phyloP scores from a whole-genome alignment of 1,140 invertebrate species.

The Brachionus rubens region DNA sequence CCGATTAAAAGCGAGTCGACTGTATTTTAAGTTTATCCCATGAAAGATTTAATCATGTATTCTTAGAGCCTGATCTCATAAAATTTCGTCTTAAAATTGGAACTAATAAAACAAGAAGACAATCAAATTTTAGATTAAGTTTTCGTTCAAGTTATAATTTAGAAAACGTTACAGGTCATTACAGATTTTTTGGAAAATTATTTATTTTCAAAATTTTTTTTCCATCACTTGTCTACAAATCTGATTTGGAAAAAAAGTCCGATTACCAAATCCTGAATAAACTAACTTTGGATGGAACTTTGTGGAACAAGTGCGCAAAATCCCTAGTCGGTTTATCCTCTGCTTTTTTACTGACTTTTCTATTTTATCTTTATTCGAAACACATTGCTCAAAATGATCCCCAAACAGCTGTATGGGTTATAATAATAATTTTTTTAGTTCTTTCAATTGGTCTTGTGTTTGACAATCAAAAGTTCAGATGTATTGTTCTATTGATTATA shows the following conservation, averaged over 20 bases:
- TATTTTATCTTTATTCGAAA: neutral
- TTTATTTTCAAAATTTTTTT: slow-evolving; percentile 5
- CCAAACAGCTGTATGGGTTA: neutral
- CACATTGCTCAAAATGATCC: neutral
- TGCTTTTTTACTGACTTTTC: neutral
- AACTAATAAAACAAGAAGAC: neutral
- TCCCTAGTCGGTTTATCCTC: neutral
- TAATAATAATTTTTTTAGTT: neutral
- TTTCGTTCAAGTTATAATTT: neutral
- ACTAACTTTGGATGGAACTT: neutral
- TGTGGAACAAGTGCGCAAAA: neutral
- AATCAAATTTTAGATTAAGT: neutral
- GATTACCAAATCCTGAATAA: neutral
- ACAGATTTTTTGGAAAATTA: slow-evolving; percentile 13
- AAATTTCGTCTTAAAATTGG: slow-evolving; percentile 28
- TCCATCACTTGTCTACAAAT: slow-evolving; percentile 14
- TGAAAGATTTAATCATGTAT: neutral
- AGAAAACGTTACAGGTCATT: neutral
- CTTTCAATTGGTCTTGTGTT: slow-evolving; percentile 17
- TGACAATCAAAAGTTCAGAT: neutral
- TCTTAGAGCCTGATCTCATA: neutral
- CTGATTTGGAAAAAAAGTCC: neutral
- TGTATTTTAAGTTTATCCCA: neutral
- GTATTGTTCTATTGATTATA: slow-evolving; percentile 14
- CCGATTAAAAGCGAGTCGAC: neutral